Conservation (phyloP, 1,140 invertebrate species). For the Eubasilissa regina region DNA sequence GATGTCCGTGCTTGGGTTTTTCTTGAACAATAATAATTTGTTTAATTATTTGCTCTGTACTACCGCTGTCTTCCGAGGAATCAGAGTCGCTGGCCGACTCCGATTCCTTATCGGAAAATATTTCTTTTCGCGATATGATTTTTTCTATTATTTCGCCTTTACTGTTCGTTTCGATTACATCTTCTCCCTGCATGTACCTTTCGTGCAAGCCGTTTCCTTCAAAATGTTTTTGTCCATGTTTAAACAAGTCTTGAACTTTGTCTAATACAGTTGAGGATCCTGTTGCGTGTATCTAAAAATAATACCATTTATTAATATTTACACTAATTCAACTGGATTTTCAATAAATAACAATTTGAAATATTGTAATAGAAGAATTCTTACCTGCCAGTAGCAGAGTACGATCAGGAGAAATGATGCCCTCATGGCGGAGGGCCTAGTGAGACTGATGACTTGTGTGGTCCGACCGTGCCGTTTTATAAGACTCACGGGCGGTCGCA, state of each 20-base stretch:
- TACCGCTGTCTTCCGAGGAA: constrained; percentile 47
- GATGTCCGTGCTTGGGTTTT: constrained; percentile 55
- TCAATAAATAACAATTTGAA: neutral
- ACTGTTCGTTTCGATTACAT: constrained; percentile 54
- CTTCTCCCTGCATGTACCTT: constrained; percentile 44
- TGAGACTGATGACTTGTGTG: constrained; percentile 53
- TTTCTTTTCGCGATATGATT: constrained; percentile 53
- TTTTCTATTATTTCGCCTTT: constrained; percentile 57
- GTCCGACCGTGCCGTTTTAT: constrained; percentile 46
- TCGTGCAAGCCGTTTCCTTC: constrained; percentile 33
- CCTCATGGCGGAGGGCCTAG: constrained; percentile 58
- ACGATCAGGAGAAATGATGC: constrained; percentile 58
- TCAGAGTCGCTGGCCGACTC: constrained; percentile 40
- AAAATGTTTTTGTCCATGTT: constrained; percentile 40
- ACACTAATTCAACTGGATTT: neutral
- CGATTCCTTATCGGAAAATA: constrained; percentile 52
- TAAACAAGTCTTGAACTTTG: constrained; percentile 51
- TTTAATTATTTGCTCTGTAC: constrained; percentile 58
- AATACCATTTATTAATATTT: neutral
- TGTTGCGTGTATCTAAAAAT: constrained; percentile 53
- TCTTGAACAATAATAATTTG: constrained; percentile 57
- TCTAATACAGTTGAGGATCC: constrained; percentile 43
- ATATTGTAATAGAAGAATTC: neutral
- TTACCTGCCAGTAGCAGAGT: constrained; percentile 59
- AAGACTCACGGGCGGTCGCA: constrained; percentile 28